Evolutionary conservation across 30 jellyfish, hydroid and myxozoan genomes (phyloP), one percentile per base, ranked within the genome.

Genomic region (Hydractinia echinata): DNA sequence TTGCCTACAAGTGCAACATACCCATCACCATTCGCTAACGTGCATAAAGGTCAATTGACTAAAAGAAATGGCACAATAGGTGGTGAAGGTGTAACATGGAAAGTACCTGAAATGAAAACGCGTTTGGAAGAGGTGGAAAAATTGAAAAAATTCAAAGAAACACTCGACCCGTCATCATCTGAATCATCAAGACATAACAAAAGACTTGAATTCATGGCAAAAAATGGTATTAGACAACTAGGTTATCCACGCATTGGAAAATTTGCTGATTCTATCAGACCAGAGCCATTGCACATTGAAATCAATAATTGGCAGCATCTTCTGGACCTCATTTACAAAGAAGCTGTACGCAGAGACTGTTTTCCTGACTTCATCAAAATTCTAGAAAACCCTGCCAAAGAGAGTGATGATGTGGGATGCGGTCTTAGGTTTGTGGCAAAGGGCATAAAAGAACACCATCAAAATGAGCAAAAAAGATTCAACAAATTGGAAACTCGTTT

Each of bases 191-290:
- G n/a, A 14, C 76, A 73, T 51, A 10, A 15, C 18, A 11, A 73
- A 14, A 49, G 10, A 11, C 49, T 73, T 11, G 49, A 13, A n/a
- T 73, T 14, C 20, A n/a, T 73, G 83, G 83, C 83, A 14, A 20
- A 73, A 73, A 20, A 73, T 20, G 76, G 83, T 8, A 8, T 8
- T 51, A 10, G 83, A 8, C 83, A 73, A 50, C 10, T 49, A 8
- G 83, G 83, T 8, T 76, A 73, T 10, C 83, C 83, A 8, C 83
- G 77, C 13, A 49, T 73, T 73, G 76, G 76, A n/a, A 50, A n/a
- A 8, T 73, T 73, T 14, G 83, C 76, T 73, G 83, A 73, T 14
- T 9, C 13, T 10, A 14, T 73, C 10, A 10, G 83, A 30, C 83
- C 83, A 10, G 83, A 73, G 50, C 76, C 83, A 51, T 20, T 73